A percentile compares a stretch with the other conserved stretches of the same genome.
These are phyloP conservation scores for Eilema sororculum DNA, from an alignment of 2,888 invertebrate species.

Conservation along the genomic window DNA sequence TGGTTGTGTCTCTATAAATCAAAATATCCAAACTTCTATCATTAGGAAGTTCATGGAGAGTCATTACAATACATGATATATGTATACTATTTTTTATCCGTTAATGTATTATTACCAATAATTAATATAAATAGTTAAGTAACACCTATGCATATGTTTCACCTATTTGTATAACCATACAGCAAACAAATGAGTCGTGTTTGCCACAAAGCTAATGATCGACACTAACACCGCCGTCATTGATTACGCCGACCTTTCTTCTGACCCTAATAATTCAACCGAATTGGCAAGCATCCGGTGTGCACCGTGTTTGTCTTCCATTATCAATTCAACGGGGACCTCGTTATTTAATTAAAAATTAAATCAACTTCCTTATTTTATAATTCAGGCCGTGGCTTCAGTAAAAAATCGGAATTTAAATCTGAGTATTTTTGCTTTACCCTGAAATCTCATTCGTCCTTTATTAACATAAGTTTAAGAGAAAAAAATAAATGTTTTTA, in stretches of 20 bases:
- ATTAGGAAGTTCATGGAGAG: too few relatives aligned
- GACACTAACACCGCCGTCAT: neutral
- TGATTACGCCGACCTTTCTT: neutral
- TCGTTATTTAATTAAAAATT: slow-evolving; percentile 34
- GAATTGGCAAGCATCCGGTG: slow-evolving; percentile 23
- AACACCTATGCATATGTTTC: too few relatives aligned
- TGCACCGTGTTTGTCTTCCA: slow-evolving; percentile 22
- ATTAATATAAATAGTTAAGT: too few relatives aligned
- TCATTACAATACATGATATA: too few relatives aligned
- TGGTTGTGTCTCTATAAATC: too few relatives aligned
- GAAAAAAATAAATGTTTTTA: too few relatives aligned
- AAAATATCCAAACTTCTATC: too few relatives aligned
- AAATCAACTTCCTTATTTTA: slow-evolving; percentile 25
- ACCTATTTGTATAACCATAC: neutral
- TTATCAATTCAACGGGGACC: slow-evolving; percentile 33
- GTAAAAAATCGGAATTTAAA: slow-evolving; percentile 21
- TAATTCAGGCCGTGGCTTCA: slow-evolving; percentile 29
- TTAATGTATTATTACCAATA: too few relatives aligned
- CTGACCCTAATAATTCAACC: neutral
- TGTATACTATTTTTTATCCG: too few relatives aligned
- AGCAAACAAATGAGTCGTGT: neutral
- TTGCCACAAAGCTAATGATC: neutral
- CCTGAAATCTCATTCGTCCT: neutral
- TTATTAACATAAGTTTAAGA: neutral
- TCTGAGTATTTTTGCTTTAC: neutral